A percentile compares a stretch with the other conserved stretches of the same genome.
Conservation (phyloP, 2,113 vertebrate genomes). For the Crocuta crocuta region DNA sequence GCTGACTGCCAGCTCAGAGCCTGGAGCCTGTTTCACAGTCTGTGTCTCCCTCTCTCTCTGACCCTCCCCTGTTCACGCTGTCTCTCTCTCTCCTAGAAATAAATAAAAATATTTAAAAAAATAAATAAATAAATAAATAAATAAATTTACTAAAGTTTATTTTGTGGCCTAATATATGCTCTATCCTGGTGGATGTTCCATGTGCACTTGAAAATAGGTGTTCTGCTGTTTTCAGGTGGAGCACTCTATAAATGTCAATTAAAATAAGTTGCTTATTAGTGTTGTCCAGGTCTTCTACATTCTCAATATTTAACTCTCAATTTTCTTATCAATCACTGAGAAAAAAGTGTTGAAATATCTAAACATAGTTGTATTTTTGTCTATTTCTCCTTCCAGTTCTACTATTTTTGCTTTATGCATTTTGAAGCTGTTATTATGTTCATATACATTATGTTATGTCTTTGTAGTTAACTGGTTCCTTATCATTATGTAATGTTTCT, state of each 20-base stretch:
- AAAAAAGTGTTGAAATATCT: not conserved
- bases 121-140: too few species aligned
- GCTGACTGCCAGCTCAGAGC: too few species aligned
- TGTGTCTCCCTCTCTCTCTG: too few species aligned
- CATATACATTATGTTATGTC: not conserved
- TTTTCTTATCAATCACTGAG: not conserved
- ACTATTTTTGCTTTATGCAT: constrained; percentile 4
- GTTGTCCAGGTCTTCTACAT: not conserved
- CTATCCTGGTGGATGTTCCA: not conserved
- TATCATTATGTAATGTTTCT: not conserved
- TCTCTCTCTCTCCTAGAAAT: too few species aligned
- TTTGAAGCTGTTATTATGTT: not conserved
- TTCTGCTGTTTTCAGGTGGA: not conserved
- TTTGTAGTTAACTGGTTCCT: not conserved
- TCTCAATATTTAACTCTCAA: not conserved
- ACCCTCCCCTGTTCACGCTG: too few species aligned
- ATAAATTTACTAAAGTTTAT: too few species aligned
- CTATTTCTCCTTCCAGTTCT: not conserved
- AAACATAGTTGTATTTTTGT: constrained; percentile 7
- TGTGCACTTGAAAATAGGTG: not conserved
- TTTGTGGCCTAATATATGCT: not conserved
- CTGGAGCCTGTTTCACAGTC: too few species aligned
- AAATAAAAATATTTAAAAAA: too few species aligned
- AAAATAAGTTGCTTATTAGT: not conserved
- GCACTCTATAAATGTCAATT: not conserved